Base-by-base conservation (phyloP, 1,140 invertebrate species). In the Cataglyphis hispanica region DNA sequence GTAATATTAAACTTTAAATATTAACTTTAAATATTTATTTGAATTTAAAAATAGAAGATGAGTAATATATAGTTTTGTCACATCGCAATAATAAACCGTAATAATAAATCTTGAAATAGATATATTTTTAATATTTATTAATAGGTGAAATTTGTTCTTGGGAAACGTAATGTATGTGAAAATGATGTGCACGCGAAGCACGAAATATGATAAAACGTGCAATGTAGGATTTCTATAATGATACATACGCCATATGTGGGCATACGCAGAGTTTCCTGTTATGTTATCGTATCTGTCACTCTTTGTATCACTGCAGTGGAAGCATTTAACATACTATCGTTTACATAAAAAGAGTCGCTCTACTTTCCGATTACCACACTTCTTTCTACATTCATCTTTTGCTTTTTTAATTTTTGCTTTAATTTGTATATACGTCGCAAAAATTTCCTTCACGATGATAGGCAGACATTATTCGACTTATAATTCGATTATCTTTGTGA, bases 211-310 rank as follows among this genome's bases (percentile, higher is more conserved):
- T 77, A 88, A 83, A 86, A 84, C 58, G 53, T 37, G 19, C 53
- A 66, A 40, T 19, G 70, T 56, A 76, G 43, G 34, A 43, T 61
- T 67, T 81, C 43, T n/a, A 46, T 40, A 16, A 43, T 11, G 81
- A 86, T 87, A 43, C 1, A 85, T 31, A 58, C 69, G 31, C 43
- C 34, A 84, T 69, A 87, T 67, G 80, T 89, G 74, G 86, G 81
- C 86, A 83, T 37, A 86, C 27, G 64, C 46, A 31, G 61, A 27
- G 58, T 86, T 89, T 89, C 86, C 88, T 81, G 83, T 69, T 72
- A 31, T 58, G 40, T 85, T 86, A 84, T 86, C 85, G 40, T 63
- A 69, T 85, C 50, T 69, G 50, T 80, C 50, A 10, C 66, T n/a
- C 6, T 69, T 80, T 69, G 22, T 69, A 61, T 25, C 31, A 34